Conservation (phyloP, 37 sponge, comb jelly and placozoan species). For the Axinella damicornis region DNA sequence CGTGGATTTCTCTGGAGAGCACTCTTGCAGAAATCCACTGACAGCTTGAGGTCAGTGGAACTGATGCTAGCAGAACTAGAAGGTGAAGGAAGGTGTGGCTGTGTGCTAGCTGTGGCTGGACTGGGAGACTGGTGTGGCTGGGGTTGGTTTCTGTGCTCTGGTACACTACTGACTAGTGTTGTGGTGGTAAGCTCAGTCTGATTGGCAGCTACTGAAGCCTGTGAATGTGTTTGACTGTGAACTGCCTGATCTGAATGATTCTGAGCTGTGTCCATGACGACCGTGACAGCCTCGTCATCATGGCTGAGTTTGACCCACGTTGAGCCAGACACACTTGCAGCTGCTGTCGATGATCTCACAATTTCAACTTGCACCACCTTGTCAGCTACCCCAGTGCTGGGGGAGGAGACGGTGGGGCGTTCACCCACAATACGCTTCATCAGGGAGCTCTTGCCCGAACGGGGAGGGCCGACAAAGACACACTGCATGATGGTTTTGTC, state of each 20-base stretch:
- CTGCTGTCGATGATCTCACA: background rate
- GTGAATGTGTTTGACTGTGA: background rate
- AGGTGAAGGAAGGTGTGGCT: no score
- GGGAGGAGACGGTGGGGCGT: background rate
- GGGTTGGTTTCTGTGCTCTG: background rate
- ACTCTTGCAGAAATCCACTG: no score
- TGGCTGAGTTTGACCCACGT: background rate
- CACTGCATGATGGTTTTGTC: conserved; percentile 9
- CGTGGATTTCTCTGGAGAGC: no score
- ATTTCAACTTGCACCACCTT: conserved; percentile 2
- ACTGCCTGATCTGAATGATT: background rate
- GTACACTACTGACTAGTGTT: background rate
- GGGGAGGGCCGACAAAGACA: background rate
- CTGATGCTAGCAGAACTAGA: no score
- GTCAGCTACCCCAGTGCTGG: conserved; percentile 10
- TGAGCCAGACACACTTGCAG: background rate
- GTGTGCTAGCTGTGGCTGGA: no score
- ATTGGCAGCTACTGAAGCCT: no score
- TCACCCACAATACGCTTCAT: background rate
- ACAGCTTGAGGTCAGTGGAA: no score
- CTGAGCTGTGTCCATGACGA: background rate
- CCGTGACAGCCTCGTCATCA: background rate
- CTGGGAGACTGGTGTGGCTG: background rate
- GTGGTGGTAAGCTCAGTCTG: background rate
- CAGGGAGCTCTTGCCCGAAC: conserved; percentile 8